Evolutionary conservation across 2,888 invertebrate species (phyloP).

Genomic region (Diploptera punctata): DNA sequence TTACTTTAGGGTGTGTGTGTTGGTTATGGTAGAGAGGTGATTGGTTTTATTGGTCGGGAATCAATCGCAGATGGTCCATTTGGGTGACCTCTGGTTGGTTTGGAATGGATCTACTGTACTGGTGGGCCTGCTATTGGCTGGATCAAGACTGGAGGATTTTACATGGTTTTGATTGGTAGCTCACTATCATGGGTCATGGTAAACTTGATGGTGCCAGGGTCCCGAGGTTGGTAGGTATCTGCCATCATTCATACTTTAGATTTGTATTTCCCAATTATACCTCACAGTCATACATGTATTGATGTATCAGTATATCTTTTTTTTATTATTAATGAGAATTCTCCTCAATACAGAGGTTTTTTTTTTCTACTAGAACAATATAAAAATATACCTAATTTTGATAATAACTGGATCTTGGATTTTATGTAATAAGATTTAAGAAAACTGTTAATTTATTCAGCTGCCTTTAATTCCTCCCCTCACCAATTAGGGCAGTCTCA

Average conservation of each 20-base stretch:
- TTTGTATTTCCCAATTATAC: slow-evolving; percentile 4
- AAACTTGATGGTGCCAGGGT: slow-evolving; percentile 31
- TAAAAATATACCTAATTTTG: too few species aligned
- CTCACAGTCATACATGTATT: slow-evolving; percentile 1
- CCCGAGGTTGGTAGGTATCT: slow-evolving; percentile 27
- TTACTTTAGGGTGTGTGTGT: slow-evolving; percentile 43
- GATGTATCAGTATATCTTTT: too few species aligned
- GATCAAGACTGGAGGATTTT: slow-evolving; percentile 33
- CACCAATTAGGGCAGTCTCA: too few species aligned
- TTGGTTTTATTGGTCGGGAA: slow-evolving; percentile 36
- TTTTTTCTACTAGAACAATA: too few species aligned
- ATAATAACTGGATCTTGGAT: too few species aligned
- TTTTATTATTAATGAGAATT: too few species aligned
- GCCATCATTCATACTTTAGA: slow-evolving; percentile 21
- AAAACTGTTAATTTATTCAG: too few species aligned
- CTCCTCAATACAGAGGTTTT: too few species aligned
- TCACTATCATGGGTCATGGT: slow-evolving; percentile 31
- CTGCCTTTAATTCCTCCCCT: too few species aligned
- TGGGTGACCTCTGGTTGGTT: slow-evolving; percentile 33
- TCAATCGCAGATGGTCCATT: slow-evolving; percentile 26
- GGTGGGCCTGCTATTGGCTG: slow-evolving; percentile 23
- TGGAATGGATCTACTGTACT: slow-evolving; percentile 30
- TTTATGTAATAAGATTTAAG: too few species aligned
- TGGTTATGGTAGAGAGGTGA: slow-evolving; percentile 42
- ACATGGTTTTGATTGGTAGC: slow-evolving; percentile 32